A percentile compares a stretch with the other conserved stretches of the same genome.
phyloP scores from a whole-genome alignment of 2,888 invertebrate species.

The Loripinus fragilis region DNA sequence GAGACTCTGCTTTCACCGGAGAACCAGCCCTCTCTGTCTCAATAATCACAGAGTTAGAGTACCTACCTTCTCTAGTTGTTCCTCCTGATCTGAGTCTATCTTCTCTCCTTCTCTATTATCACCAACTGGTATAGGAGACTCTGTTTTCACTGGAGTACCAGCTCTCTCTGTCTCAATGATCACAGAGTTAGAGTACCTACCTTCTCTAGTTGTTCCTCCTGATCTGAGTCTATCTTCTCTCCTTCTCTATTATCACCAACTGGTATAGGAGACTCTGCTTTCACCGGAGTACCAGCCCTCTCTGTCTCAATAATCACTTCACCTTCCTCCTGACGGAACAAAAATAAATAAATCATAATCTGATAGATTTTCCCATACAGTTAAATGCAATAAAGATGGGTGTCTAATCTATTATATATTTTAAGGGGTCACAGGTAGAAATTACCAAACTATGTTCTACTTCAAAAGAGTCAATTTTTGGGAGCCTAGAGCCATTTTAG shows the following conservation, averaged over 20 bases:
- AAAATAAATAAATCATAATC: no score
- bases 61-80: neutral
- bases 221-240: slow-evolving; percentile 1
- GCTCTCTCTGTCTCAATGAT: neutral
- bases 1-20: neutral
- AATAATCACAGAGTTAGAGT: no score
- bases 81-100: neutral
- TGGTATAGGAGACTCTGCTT: neutral
- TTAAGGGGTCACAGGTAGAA: no score
- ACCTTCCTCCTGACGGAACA: neutral
- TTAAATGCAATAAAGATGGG: no score
- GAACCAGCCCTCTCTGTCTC: neutral
- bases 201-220: neutral
- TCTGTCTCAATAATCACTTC: neutral
- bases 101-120: slow-evolving; percentile 5
- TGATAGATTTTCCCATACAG: no score
- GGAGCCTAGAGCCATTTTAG: no score
- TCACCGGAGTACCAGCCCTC: neutral
- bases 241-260: neutral
- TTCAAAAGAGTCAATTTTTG: no score
- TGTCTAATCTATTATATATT: no score
- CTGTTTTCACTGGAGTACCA: neutral
- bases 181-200: neutral
- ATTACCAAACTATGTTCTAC: no score
- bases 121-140: neutral